phyloP scores from a whole-genome alignment of 2,113 vertebrate species.

The Mohoua ochrocephala region DNA sequence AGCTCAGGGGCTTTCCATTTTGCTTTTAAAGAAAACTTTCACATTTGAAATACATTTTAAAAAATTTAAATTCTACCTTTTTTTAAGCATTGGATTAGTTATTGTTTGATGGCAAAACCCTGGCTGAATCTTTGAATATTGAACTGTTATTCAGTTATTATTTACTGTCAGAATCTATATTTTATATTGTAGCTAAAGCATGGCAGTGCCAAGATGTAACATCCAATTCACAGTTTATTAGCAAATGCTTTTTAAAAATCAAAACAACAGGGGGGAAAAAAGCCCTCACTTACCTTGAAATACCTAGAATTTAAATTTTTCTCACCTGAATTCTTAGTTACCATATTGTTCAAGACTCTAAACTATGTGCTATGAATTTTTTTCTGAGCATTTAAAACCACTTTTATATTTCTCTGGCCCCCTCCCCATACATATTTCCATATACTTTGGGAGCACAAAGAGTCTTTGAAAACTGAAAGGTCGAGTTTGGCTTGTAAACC shows the following conservation, averaged over 20 bases:
- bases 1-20: neutral
- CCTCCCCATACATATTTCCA: rapidly evolving
- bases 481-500: neutral
- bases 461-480: neutral
- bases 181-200: neutral
- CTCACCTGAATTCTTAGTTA: neutral
- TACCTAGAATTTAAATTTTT: neutral
- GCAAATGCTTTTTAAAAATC: neutral
- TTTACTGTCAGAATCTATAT: neutral
- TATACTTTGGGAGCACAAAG: neutral
- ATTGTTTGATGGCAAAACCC: neutral
- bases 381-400: neutral
- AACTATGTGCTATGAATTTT: neutral
- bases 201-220: neutral
- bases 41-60: neutral
- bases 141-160: neutral
- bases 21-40: neutral
- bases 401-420: neutral
- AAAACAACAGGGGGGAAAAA: rapidly evolving
- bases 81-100: neutral
- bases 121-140: neutral
- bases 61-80: neutral
- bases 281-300: neutral
- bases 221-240: neutral
- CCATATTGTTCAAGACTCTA: neutral